A percentile compares a stretch with the other conserved stretches of the same genome.
Conservation (phyloP, 1,140 invertebrate species). For the Gryon sp. region DNA sequence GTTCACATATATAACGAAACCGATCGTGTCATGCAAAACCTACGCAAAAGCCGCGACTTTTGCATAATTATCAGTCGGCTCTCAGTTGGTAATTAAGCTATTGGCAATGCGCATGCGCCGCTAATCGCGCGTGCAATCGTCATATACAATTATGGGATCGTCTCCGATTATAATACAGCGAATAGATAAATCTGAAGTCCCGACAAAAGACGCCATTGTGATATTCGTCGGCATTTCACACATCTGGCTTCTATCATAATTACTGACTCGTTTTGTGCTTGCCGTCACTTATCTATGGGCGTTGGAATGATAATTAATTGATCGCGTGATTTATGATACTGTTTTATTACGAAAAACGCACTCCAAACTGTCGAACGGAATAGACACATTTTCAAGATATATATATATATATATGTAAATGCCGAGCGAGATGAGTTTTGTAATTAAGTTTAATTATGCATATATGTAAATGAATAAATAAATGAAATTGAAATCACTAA, state of each 20-base stretch:
- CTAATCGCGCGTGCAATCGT: conserved; percentile 47
- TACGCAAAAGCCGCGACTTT: conserved; percentile 36
- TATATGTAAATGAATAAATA: too few relatives aligned
- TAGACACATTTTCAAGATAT: too few relatives aligned
- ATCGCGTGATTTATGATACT: conserved; percentile 28
- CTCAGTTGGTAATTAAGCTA: conserved; percentile 43
- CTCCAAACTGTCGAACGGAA: background rate
- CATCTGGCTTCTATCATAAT: conserved; percentile 55
- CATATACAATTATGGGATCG: conserved; percentile 18
- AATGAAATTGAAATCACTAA: too few relatives aligned
- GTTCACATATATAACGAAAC: conserved; percentile 52
- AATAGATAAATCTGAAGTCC: conserved; percentile 26
- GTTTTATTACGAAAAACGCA: conserved; percentile 1
- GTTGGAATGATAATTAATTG: conserved; percentile 52
- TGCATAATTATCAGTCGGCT: conserved; percentile 52
- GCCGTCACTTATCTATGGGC: conserved; percentile 30
- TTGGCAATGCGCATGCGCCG: conserved; percentile 36
- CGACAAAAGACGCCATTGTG: conserved; percentile 45
- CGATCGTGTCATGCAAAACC: conserved; percentile 47
- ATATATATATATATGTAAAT: too few relatives aligned
- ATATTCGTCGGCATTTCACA: conserved; percentile 24
- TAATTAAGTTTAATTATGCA: too few relatives aligned
- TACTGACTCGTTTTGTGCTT: conserved; percentile 43
- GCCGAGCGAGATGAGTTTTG: too few relatives aligned
- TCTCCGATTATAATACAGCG: conserved; percentile 46